phyloP scores from a whole-genome alignment of 2,113 vertebrate species.

The Eurypyga helias region DNA sequence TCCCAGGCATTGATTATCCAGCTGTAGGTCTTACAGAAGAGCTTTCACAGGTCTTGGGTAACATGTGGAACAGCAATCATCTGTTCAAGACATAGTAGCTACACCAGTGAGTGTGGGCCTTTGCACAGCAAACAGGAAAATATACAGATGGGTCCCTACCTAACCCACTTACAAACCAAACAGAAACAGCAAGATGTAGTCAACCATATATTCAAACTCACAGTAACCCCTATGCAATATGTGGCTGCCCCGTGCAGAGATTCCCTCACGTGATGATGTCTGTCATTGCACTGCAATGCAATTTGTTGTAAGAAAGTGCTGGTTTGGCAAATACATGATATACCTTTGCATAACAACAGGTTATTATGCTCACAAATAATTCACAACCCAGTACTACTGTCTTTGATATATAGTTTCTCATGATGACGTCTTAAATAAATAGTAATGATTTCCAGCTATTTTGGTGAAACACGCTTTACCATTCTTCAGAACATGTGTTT shows the following conservation, averaged over 20 bases:
- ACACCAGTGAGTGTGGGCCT: background rate
- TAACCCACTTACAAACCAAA: background rate
- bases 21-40: background rate
- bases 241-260: background rate
- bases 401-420: background rate
- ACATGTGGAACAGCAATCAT: background rate
- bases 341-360: background rate
- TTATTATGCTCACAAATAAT: background rate
- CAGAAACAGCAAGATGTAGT: background rate
- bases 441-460: background rate
- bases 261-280: background rate
- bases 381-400: background rate
- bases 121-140: background rate
- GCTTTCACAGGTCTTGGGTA: background rate
- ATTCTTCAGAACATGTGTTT: background rate
- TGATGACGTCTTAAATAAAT: background rate
- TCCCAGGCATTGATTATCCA: background rate
- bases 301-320: background rate
- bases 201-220: background rate
- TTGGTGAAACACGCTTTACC: background rate
- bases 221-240: background rate
- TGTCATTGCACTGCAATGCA: background rate
- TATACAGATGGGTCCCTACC: background rate
- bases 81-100: background rate
- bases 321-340: background rate